These are phyloP conservation scores for Hippocampus zosterae DNA, from an alignment of 2,113 vertebrate species.

Conservation along the genomic window DNA sequence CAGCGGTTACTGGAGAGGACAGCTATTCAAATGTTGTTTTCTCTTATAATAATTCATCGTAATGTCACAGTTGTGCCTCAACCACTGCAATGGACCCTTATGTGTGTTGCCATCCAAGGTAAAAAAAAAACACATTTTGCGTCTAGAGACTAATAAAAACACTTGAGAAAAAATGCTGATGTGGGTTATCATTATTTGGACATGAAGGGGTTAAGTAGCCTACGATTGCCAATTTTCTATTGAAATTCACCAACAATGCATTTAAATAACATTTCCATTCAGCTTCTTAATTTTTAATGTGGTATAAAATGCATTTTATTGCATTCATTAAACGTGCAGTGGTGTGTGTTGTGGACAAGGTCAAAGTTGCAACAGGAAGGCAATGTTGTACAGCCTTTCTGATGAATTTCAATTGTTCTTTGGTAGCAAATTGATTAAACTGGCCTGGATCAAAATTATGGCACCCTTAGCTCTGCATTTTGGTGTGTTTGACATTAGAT, in stretches of 20 bases:
- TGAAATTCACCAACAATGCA: not conserved
- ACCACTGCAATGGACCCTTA: no score
- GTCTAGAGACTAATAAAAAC: no score
- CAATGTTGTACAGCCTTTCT: not conserved
- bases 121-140: no score
- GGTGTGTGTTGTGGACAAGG: constrained; percentile 10
- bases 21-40: no score
- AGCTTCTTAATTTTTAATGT: constrained; percentile 31
- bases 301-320: constrained; percentile 20
- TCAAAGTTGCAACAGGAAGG: not conserved
- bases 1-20: no score
- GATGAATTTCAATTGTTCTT: not conserved
- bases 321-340: not conserved
- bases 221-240: not conserved
- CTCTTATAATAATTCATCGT: no score
- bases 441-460: no score
- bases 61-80: no score
- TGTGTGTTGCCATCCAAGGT: no score
- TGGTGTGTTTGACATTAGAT: not conserved
- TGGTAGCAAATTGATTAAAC: no score
- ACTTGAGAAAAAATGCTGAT: no score
- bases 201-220: not conserved
- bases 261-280: constrained; percentile 29
- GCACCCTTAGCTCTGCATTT: not conserved
- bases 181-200: no score